Evolutionary conservation across 2,113 vertebrate genomes (phyloP).

Genomic region (Willisornis vidua): DNA sequence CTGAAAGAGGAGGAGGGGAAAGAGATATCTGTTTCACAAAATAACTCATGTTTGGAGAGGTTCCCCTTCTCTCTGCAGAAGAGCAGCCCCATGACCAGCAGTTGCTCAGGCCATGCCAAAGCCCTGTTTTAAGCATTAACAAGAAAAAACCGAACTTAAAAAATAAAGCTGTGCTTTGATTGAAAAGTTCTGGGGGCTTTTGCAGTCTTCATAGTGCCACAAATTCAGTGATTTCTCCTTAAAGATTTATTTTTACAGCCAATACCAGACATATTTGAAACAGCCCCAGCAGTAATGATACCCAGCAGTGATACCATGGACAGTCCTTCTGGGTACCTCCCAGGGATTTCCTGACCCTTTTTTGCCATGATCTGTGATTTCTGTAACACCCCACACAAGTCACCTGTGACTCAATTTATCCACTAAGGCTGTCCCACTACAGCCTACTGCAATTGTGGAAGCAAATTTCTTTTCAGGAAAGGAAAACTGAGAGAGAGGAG

Average conservation of each 20-base stretch:
- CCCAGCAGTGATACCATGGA: background rate
- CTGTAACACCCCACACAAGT: background rate
- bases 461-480: background rate
- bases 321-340: background rate
- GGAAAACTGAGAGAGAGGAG: background rate
- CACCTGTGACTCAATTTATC: background rate
- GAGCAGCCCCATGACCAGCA: background rate
- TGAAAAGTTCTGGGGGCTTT: background rate
- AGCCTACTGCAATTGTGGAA: background rate
- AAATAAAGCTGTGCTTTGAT: background rate
- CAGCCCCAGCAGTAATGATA: rapidly evolving
- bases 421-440: background rate
- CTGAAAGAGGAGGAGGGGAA: background rate
- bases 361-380: rapidly evolving
- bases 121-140: background rate
- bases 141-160: background rate
- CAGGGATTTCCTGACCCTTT: background rate
- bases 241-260: background rate
- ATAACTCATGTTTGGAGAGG: background rate
- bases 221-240: background rate
- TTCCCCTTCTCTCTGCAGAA: background rate
- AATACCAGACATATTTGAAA: background rate
- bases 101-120: rapidly evolving
- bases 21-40: background rate
- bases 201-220: background rate